Conservation (phyloP, 2,888 invertebrate species). For the Galerucella pusilla region DNA sequence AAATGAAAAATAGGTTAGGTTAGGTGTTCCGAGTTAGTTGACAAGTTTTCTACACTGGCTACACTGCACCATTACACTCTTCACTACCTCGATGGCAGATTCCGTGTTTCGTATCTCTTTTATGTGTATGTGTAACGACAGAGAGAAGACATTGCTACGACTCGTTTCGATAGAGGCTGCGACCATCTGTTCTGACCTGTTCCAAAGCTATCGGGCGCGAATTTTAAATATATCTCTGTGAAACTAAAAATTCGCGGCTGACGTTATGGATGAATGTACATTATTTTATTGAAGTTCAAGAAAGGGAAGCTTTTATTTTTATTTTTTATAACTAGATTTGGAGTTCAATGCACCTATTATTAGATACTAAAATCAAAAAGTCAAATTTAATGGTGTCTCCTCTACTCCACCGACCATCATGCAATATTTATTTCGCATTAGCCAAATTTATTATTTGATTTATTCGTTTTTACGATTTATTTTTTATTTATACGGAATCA, state of each 20-base stretch:
- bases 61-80: neutral
- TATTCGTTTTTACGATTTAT: no score
- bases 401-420: no score
- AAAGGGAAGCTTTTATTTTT: no score
- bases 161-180: slow-evolving; percentile 4
- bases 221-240: no score
- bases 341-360: no score
- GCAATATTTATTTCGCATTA: no score
- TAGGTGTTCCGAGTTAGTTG: neutral
- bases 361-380: no score
- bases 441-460: no score
- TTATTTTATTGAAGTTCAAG: neutral
- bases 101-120: neutral
- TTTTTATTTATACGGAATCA: neutral
- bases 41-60: slow-evolving; percentile 2
- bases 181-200: neutral
- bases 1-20: slow-evolving; percentile 2
- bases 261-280: neutral
- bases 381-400: no score
- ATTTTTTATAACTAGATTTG: no score
- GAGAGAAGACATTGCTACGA: slow-evolving; percentile 3
- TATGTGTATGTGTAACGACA: no score
- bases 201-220: no score
- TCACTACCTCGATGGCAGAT: neutral
- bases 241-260: neutral